phyloP scores from a whole-genome alignment of 2,113 vertebrate genomes.

The Pipa parva region DNA sequence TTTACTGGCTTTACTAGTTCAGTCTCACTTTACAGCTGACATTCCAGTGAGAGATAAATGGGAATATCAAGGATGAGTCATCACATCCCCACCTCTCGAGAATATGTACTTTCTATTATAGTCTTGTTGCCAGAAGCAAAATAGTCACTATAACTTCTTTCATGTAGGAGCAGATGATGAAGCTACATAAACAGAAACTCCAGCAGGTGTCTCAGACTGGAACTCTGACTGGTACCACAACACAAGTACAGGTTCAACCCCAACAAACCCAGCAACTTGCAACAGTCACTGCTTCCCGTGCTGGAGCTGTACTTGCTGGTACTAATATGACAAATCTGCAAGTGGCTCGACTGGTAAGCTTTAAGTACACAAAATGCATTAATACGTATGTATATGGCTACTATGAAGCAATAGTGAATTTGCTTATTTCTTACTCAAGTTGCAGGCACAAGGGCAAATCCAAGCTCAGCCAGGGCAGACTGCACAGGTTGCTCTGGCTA shows the following conservation, averaged over 20 bases:
- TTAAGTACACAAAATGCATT: too few species aligned
- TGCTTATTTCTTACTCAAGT: slow-evolving; percentile 64
- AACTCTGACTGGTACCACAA: slow-evolving; percentile 66
- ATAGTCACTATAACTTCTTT: too few species aligned
- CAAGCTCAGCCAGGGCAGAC: slow-evolving; percentile 71
- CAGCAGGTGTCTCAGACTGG: slow-evolving; percentile 62
- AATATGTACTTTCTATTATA: too few species aligned
- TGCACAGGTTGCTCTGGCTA: slow-evolving; percentile 82
- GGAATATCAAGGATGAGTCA: too few species aligned
- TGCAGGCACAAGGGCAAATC: slow-evolving; percentile 74
- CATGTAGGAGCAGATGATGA: slow-evolving; percentile 79
- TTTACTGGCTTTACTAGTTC: too few species aligned
- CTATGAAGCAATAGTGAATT: neutral
- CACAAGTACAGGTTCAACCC: slow-evolving; percentile 66
- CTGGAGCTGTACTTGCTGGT: slow-evolving; percentile 77
- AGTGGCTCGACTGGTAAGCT: slow-evolving; percentile 84
- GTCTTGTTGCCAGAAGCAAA: too few species aligned
- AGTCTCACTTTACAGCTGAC: too few species aligned
- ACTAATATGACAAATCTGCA: slow-evolving; percentile 80
- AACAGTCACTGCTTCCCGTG: slow-evolving; percentile 74
- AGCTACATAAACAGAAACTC: slow-evolving; percentile 74
- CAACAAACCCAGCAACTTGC: slow-evolving; percentile 81
- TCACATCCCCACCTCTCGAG: too few species aligned
- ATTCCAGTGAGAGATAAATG: too few species aligned
- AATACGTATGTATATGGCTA: neutral